phyloP scores from a whole-genome alignment of 2,113 vertebrate species.

The Panthera uncia region DNA sequence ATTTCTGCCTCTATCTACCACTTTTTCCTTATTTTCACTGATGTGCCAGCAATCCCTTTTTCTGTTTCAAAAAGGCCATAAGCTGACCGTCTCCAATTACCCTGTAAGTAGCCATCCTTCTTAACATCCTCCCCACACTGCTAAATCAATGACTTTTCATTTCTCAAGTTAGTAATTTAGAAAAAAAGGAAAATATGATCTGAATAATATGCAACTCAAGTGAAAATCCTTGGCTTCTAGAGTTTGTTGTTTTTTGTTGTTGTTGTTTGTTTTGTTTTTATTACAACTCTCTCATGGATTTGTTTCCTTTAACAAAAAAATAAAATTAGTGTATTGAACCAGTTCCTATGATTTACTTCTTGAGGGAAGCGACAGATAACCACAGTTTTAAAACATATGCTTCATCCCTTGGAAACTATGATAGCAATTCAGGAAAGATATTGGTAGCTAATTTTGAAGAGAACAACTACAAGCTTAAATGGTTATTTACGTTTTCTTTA shows the following conservation, averaged over 20 bases:
- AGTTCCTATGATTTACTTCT: not conserved
- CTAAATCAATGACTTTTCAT: not conserved
- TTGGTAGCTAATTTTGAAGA: not conserved
- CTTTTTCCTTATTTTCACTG: not conserved
- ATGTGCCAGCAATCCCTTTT: not conserved
- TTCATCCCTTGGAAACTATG: not conserved
- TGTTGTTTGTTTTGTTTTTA: not conserved
- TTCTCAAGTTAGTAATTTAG: not conserved
- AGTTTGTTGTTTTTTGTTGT: not conserved
- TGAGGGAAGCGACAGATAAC: not conserved
- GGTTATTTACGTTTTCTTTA: not conserved
- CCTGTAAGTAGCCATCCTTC: not conserved
- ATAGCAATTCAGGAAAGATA: not conserved
- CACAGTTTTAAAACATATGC: not conserved
- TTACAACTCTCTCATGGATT: not conserved
- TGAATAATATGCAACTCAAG: not conserved
- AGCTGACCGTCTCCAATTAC: not conserved
- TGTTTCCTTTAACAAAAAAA: not conserved
- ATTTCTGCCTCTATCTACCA: not conserved
- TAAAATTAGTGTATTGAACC: not conserved
- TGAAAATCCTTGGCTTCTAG: not conserved
- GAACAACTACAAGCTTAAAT: not conserved
- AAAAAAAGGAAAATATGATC: not conserved
- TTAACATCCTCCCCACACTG: not conserved
- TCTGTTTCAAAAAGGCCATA: not conserved